Evolutionary conservation across 2,888 invertebrate species (phyloP).

Genomic region (Furcula furcula): DNA sequence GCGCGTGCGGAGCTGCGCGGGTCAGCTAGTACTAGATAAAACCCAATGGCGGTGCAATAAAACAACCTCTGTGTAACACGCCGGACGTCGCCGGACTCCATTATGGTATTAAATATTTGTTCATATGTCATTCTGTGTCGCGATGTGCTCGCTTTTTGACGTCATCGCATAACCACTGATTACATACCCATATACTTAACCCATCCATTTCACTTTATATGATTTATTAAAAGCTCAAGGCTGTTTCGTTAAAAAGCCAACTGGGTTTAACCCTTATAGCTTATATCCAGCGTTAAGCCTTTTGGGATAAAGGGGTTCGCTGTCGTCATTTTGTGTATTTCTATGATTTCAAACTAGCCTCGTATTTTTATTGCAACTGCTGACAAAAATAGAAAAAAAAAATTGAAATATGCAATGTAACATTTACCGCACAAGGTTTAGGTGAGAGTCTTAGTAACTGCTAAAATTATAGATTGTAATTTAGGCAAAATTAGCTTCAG

Average conservation of each 20-base stretch:
- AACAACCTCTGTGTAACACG: no score
- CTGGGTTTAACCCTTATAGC: conserved; percentile 19
- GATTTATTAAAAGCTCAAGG: conserved; percentile 22
- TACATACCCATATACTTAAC: conserved; percentile 29
- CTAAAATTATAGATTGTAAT: no score
- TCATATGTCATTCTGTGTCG: conserved; percentile 48
- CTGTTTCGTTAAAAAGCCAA: conserved; percentile 23
- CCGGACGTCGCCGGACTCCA: conserved; percentile 52
- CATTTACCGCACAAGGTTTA: no score
- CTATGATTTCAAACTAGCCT: conserved; percentile 13
- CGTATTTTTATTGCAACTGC: background rate
- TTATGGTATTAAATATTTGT: conserved; percentile 72
- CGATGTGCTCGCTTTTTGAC: conserved; percentile 41
- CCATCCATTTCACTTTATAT: conserved; percentile 17
- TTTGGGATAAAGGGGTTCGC: conserved; percentile 20
- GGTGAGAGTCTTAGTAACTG: no score
- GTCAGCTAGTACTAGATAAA: conserved; percentile 10
- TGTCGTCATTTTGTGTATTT: conserved; percentile 21
- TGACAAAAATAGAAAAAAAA: no score
- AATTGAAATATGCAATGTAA: no score
- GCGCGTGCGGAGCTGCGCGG: conserved; percentile 6
- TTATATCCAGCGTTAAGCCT: conserved; percentile 18
- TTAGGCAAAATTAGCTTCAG: no score
- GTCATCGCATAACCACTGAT: conserved; percentile 33
- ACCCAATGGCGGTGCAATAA: conserved; percentile 37